These are phyloP conservation scores for Calameuta idolon DNA, from an alignment of 2,888 invertebrate species.

Conservation along the genomic window DNA sequence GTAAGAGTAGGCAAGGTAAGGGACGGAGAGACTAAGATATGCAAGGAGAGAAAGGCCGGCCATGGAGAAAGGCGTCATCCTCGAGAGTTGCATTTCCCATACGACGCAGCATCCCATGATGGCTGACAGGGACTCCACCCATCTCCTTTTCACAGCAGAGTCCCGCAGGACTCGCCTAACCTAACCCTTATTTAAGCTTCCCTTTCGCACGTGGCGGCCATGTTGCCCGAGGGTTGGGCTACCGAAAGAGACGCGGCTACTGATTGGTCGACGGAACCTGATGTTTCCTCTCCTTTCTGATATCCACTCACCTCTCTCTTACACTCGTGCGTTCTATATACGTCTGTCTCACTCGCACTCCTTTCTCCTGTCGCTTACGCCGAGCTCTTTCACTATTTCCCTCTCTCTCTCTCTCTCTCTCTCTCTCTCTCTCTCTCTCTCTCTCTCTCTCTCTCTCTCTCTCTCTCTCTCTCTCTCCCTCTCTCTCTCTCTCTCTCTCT, in stretches of 20 bases:
- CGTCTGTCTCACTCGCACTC: constrained; percentile 30
- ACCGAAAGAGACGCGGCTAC: constrained; percentile 58
- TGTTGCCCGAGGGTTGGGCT: constrained; percentile 65
- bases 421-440: constrained; percentile 24
- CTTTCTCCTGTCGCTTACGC: constrained; percentile 12
- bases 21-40: constrained; percentile 14
- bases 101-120: constrained; percentile 60
- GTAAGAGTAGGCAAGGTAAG: neutral
- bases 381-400: constrained; percentile 13
- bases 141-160: constrained; percentile 32
- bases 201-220: constrained; percentile 59
- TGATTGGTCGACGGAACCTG: constrained; percentile 55
- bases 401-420: constrained; percentile 19
- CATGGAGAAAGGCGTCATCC: constrained; percentile 25
- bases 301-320: constrained; percentile 9
- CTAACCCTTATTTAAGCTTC: constrained; percentile 53
- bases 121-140: constrained; percentile 56
- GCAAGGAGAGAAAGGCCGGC: constrained; percentile 20
- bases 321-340: constrained; percentile 1
- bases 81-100: constrained; percentile 29
- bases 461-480: constrained; percentile 17
- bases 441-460: constrained; percentile 20
- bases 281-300: constrained; percentile 14
- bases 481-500: constrained; percentile 20
- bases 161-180: constrained; percentile 52